These are phyloP conservation scores for Pterobdella sp. DNA, from an alignment of 2,888 invertebrate species.

Conservation along the genomic window DNA sequence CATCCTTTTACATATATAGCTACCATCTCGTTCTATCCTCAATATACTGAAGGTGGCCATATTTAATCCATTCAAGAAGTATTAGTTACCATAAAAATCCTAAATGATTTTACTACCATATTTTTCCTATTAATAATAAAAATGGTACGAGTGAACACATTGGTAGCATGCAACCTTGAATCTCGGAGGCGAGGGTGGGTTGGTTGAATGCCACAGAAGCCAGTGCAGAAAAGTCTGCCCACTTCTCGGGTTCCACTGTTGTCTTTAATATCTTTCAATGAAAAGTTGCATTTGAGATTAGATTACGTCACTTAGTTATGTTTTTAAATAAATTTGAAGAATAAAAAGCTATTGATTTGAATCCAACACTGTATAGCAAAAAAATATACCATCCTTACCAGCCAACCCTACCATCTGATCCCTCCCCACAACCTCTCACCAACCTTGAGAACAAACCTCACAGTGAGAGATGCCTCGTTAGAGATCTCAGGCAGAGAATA, in stretches of 20 bases:
- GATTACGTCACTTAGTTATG: neutral
- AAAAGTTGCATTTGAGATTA: neutral
- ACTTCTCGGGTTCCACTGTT: neutral
- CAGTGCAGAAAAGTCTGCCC: neutral
- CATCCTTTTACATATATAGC: neutral
- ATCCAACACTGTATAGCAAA: too few relatives aligned
- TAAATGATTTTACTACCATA: too few relatives aligned
- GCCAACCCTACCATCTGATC: neutral
- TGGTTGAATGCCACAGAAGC: neutral
- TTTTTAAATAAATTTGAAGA: too few relatives aligned
- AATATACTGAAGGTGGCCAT: too few relatives aligned
- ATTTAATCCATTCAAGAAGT: too few relatives aligned
- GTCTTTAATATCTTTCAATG: neutral
- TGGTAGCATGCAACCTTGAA: too few relatives aligned
- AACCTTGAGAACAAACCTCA: constrained; percentile 21
- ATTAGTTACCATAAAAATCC: too few relatives aligned
- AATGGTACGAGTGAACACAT: too few relatives aligned
- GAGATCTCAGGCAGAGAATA: constrained; percentile 18
- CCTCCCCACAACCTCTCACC: neutral
- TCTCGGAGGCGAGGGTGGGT: neutral
- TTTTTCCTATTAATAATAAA: too few relatives aligned
- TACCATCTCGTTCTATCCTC: neutral
- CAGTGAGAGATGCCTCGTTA: constrained; percentile 4
- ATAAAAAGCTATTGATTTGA: too few relatives aligned
- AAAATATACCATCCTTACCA: neutral